Conservation (phyloP, 2,113 vertebrate genomes). For the Halcyon malimbica region DNA sequence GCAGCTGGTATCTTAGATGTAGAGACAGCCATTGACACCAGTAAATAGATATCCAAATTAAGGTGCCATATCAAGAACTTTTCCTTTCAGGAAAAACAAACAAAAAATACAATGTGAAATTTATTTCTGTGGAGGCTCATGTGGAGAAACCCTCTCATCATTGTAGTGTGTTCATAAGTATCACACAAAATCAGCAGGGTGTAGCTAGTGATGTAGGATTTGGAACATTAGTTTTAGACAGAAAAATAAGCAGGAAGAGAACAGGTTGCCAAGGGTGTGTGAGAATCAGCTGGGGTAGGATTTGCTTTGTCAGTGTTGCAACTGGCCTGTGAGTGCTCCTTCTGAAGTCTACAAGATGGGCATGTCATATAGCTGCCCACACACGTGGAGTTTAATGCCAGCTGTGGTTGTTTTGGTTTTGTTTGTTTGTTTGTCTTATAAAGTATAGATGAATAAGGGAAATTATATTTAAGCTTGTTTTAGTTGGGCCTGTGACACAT, state of each 20-base stretch:
- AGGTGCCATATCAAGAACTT: neutral
- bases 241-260: slow-evolving; percentile 20
- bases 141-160: neutral
- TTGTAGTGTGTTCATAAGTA: neutral
- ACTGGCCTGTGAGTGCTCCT: neutral
- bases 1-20: neutral
- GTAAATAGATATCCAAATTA: neutral
- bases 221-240: neutral
- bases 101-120: neutral
- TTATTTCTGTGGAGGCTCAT: neutral
- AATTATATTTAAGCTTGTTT: slow-evolving; percentile 35
- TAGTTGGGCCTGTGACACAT: slow-evolving; percentile 8
- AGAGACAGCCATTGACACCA: neutral
- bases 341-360: neutral
- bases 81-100: neutral
- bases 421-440: neutral
- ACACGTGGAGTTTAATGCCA: neutral
- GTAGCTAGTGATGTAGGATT: neutral
- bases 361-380: neutral
- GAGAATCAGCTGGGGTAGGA: neutral
- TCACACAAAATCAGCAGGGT: neutral
- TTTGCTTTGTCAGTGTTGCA: slow-evolving; percentile 12
- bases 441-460: slow-evolving; percentile 8
- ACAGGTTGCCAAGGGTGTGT: neutral
- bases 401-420: neutral